These are phyloP conservation scores for Dunckerocampus dactyliophorus DNA, from an alignment of 2,113 vertebrate genomes.

Conservation along the genomic window DNA sequence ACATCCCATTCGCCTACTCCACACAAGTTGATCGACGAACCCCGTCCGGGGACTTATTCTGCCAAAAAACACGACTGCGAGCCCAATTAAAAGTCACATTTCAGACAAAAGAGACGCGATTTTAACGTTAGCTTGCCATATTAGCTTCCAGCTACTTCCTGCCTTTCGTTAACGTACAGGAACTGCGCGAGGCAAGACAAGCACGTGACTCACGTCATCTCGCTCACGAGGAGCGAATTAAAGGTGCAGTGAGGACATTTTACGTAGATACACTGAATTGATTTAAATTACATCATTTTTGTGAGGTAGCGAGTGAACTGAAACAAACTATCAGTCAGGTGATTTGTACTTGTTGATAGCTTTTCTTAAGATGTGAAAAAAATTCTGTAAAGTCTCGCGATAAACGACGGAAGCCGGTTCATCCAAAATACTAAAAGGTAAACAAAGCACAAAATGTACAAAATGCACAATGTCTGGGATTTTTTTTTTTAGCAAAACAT, in stretches of 20 bases:
- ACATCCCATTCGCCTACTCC: background rate
- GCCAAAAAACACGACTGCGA: background rate
- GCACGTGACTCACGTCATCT: slow-evolving; percentile 62
- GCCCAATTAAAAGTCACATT: background rate
- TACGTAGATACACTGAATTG: background rate
- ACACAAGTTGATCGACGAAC: background rate
- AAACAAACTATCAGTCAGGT: background rate
- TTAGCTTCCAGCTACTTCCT: slow-evolving; percentile 49
- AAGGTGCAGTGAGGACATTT: slow-evolving; percentile 28
- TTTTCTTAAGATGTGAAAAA: background rate
- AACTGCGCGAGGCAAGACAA: slow-evolving; percentile 50
- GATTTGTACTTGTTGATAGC: no score
- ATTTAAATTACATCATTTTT: background rate
- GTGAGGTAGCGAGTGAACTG: background rate
- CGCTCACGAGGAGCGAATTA: slow-evolving; percentile 67
- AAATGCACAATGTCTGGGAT: no score
- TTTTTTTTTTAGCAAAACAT: no score
- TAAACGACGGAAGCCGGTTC: background rate
- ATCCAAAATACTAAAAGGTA: background rate
- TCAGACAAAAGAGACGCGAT: no score
- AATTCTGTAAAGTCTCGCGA: background rate
- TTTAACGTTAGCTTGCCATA: background rate
- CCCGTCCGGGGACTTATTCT: background rate
- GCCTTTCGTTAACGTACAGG: slow-evolving; percentile 26
- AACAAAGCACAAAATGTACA: background rate